phyloP scores from a whole-genome alignment of 2,113 vertebrate genomes.

The Nycticorax nycticorax region DNA sequence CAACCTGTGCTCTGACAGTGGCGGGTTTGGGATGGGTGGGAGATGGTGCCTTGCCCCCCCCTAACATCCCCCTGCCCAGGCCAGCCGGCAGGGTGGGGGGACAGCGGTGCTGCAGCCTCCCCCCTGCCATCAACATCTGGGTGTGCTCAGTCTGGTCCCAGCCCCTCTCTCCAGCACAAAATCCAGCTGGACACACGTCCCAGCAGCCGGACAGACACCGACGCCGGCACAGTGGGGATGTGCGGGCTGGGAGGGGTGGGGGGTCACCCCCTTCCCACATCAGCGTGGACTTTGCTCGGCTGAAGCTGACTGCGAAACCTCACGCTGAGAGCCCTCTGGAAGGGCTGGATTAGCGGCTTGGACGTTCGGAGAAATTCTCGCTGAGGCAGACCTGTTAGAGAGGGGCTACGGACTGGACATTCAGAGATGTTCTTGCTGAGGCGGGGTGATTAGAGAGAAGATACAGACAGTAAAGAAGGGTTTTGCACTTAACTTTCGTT shows the following conservation, averaged over 20 bases:
- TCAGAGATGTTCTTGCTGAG: not conserved
- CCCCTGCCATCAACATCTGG: not conserved
- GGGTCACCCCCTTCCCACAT: not conserved
- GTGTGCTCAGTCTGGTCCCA: not conserved
- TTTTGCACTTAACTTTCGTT: constrained; percentile 1
- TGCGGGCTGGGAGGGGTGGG: not conserved
- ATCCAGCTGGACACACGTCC: not conserved
- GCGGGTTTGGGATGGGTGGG: rapidly evolving
- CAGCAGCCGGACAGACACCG: not conserved
- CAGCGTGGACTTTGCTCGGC: not conserved
- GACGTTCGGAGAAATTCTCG: not conserved
- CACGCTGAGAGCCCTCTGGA: not conserved
- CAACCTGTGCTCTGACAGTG: not conserved
- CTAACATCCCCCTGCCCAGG: not conserved
- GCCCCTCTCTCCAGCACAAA: not conserved
- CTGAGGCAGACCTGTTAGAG: not conserved
- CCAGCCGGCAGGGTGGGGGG: not conserved
- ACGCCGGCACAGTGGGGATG: rapidly evolving
- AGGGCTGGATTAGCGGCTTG: not conserved
- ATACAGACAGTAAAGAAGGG: not conserved
- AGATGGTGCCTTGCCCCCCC: not conserved
- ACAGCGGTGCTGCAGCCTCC: not conserved
- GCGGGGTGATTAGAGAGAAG: not conserved
- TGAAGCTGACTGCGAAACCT: not conserved
- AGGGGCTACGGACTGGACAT: rapidly evolving